Evolutionary conservation across 2,888 invertebrate genomes (phyloP).

Genomic region (Drosophila aldrichi): DNA sequence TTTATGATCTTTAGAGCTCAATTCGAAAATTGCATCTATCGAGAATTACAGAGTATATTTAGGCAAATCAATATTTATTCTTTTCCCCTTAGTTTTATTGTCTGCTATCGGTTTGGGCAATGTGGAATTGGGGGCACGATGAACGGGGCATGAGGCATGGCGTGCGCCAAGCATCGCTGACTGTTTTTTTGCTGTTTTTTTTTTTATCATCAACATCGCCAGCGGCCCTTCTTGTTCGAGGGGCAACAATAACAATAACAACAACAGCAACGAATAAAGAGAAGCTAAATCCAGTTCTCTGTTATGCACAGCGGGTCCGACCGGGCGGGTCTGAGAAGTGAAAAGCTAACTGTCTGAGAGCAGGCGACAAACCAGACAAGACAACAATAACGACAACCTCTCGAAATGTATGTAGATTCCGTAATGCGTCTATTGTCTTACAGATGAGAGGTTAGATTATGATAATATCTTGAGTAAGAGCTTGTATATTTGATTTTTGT

Average conservation of each 20-base stretch:
- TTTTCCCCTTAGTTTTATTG: constrained; percentile 52
- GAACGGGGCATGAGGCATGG: constrained; percentile 21
- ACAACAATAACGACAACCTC: constrained; percentile 12
- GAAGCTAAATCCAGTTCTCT: constrained; percentile 70
- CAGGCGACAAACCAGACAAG: not conserved
- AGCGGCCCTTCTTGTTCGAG: constrained; percentile 33
- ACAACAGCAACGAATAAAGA: not conserved
- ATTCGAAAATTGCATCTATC: too few relatives aligned
- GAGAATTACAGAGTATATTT: not conserved
- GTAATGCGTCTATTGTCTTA: constrained; percentile 53
- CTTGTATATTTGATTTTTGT: not conserved
- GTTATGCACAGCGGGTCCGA: constrained; percentile 70
- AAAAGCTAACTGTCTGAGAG: constrained; percentile 35
- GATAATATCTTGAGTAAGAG: constrained; percentile 48
- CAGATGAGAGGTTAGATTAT: constrained; percentile 27
- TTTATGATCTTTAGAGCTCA: too few relatives aligned
- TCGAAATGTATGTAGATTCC: constrained; percentile 16
- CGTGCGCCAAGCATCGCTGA: constrained; percentile 72
- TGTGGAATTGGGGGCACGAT: constrained; percentile 8
- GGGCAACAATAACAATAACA: not conserved
- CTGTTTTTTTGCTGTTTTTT: constrained; percentile 45
- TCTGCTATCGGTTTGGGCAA: constrained; percentile 24
- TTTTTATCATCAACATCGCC: constrained; percentile 65
- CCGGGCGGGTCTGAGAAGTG: constrained; percentile 20
- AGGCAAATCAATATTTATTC: not conserved